Evolutionary conservation across 2,113 vertebrate species (phyloP).

Genomic region (Elephantulus edwardii): DNA sequence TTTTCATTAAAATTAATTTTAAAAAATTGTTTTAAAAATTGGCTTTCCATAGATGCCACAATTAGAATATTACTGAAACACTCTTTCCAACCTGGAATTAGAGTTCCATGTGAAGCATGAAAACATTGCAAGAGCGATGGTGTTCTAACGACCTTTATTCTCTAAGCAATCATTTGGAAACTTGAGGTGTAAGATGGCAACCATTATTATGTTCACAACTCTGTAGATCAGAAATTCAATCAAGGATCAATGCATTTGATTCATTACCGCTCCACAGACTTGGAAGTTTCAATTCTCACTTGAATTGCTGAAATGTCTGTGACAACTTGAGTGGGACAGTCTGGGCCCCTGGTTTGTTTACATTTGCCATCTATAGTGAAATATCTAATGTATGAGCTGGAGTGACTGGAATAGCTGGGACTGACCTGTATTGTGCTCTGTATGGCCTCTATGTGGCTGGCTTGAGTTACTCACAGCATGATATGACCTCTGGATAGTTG

Average conservation of each 20-base stretch:
- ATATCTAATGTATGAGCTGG: not conserved
- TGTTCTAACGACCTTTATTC: not conserved
- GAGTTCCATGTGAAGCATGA: not conserved
- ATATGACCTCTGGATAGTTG: not conserved
- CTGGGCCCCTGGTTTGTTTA: not conserved
- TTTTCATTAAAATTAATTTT: no score
- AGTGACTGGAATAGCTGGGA: not conserved
- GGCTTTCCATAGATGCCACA: constrained; percentile 14
- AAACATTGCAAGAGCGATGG: not conserved
- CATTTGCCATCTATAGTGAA: not conserved
- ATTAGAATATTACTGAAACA: not conserved
- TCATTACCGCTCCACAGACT: not conserved
- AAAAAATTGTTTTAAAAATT: no score
- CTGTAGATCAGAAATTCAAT: not conserved
- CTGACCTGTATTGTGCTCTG: not conserved
- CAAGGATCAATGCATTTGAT: not conserved
- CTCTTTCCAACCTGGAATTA: not conserved
- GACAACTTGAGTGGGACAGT: no score
- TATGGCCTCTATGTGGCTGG: not conserved
- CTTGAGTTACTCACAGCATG: not conserved
- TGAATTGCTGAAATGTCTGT: not conserved
- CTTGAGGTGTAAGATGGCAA: not conserved
- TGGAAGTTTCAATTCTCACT: not conserved
- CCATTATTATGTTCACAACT: not conserved
- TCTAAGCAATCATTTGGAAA: not conserved